Conservation (phyloP, 1,140 invertebrate species). For the Tetragnatha versicolor region DNA sequence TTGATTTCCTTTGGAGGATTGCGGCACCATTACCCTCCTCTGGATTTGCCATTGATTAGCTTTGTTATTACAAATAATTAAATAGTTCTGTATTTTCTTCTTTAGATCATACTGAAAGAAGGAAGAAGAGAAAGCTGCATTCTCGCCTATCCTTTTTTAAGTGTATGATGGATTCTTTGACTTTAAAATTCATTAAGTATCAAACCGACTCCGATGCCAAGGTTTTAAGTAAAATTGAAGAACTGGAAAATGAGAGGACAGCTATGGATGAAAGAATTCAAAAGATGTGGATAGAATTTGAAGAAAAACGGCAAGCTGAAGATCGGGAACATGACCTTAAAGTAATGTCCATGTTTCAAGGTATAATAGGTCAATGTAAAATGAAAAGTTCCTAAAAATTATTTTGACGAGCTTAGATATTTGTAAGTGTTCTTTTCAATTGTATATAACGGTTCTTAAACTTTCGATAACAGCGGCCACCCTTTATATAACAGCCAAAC, state of each 20-base stretch:
- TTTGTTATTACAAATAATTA: too few species aligned
- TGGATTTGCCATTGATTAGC: neutral
- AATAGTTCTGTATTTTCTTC: neutral
- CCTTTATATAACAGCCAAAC: too few species aligned
- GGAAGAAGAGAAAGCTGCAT: conserved; percentile 19
- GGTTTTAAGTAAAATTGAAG: conserved; percentile 28
- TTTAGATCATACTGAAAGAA: neutral
- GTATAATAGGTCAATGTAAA: conserved; percentile 25
- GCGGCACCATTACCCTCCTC: neutral
- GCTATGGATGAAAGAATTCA: conserved; percentile 44
- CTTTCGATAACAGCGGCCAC: too few species aligned
- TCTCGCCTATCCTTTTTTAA: conserved; percentile 20
- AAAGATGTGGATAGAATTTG: conserved; percentile 49
- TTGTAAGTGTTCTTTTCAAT: too few species aligned
- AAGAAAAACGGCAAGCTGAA: conserved; percentile 29
- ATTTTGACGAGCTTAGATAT: too few species aligned
- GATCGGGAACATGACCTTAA: conserved; percentile 45
- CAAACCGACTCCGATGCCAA: conserved; percentile 34
- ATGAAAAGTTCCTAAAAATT: too few species aligned
- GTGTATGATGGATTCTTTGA: conserved; percentile 32
- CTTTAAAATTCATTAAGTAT: conserved; percentile 43
- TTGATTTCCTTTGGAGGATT: too few species aligned
- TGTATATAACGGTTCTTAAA: too few species aligned
- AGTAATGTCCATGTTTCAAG: conserved; percentile 24
- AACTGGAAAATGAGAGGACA: conserved; percentile 34